Percentiles rank a stretch among this genome's conserved stretches.
Evolutionary conservation across 2,113 vertebrate genomes (phyloP).

Genomic region (Osmerus mordax): DNA sequence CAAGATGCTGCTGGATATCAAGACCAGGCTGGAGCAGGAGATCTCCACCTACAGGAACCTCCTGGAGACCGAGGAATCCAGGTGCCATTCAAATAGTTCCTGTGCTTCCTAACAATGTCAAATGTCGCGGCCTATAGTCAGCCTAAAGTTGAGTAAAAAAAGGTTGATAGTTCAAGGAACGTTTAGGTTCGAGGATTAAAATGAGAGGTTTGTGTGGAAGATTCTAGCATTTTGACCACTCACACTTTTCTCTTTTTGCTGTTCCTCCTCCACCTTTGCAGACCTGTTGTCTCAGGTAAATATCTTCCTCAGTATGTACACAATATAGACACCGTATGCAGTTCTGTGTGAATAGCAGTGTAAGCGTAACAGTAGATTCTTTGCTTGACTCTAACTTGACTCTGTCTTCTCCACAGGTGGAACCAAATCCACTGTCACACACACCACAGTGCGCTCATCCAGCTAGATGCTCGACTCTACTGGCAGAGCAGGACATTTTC

Average conservation of each 20-base stretch:
- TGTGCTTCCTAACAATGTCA: background rate
- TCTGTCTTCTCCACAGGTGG: conserved; percentile 55
- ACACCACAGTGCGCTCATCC: conserved; percentile 58
- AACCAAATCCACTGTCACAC: conserved; percentile 52
- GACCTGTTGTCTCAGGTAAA: conserved; percentile 52
- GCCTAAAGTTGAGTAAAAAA: no score
- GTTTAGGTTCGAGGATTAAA: no score
- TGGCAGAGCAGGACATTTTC: conserved; percentile 53
- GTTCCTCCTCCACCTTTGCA: conserved; percentile 20
- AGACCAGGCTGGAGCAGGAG: conserved; percentile 76
- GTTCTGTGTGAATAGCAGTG: background rate
- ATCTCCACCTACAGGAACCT: conserved; percentile 76
- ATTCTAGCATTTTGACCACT: background rate
- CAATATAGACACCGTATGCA: background rate
- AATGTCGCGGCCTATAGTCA: background rate
- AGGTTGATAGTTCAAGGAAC: no score
- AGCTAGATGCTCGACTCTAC: conserved; percentile 43
- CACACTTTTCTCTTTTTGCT: conserved; percentile 6
- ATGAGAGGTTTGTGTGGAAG: no score
- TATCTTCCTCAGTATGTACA: background rate
- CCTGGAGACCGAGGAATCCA: conserved; percentile 73
- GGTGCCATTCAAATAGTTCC: conserved; percentile 39
- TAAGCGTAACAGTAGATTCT: conserved; percentile 4
- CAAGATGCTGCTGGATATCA: conserved; percentile 72
- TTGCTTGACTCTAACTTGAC: background rate